Base-by-base conservation (phyloP, 2,888 invertebrate species). In the Priocnemis perturbator region DNA sequence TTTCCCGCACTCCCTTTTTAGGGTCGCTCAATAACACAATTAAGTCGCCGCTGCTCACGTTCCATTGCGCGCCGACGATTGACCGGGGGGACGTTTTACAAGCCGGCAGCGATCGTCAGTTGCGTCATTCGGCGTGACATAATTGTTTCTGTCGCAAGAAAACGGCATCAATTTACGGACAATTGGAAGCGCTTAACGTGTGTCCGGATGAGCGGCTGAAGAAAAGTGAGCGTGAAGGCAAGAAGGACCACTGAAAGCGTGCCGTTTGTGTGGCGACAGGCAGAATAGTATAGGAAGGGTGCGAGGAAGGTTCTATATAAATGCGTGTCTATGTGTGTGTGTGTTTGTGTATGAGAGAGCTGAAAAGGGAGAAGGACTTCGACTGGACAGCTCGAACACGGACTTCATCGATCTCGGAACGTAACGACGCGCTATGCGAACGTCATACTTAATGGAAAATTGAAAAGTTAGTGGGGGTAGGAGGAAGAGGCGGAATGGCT, bases 81-180 rank as follows among this genome's bases (percentile, higher is more conserved):
- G 37, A 37, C 7, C 4, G 17, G 14, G 1, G 37, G 9, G n/a
- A n/a, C n/a, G n/a, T n/a, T 50, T 50, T 55, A 23, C 7, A 4
- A 17, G 55, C 20, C 55, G 26, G 7, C 15, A 7, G 17, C 4
- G n/a, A n/a, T 67, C 69, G 71, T 71, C 69, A 74, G 60, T 63
- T 67, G 60, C 30, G 71, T 66, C 68, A 57, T 23, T 48, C 11
- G 57, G 55, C 26, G 47, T 70, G 71, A 67, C 76, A 74, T 78
- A 78, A 78, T 78, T 74, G 74, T 71, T 76, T 60, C 65, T 48
- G 64, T 65, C 60, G 62, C 47, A 70, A 64, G 74, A 64, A 61
- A 70, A 64, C 67, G 64, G 69, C 74, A 70, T 76, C 76, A 74
- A 78, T 72, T 76, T 69, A 26, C 68, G 61, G 58, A 66, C 76